Evolutionary conservation across 2,888 invertebrate genomes (phyloP), one percentile per base, ranked within the genome.

Genomic region (Ellobium chinense): DNA sequence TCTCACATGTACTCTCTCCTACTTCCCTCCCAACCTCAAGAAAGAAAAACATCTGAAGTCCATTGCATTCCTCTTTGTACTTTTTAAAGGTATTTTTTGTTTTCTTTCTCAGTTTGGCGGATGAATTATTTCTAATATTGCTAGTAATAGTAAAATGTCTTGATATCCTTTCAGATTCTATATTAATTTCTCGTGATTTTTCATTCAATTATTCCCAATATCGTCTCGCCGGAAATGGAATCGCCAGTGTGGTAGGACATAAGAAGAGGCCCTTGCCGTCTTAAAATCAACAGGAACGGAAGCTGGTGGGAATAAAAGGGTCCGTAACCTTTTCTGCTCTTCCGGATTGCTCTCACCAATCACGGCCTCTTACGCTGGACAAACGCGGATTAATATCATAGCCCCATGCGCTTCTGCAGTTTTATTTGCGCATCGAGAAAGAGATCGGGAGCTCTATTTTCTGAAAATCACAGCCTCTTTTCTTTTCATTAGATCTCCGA

Each of bases 371-470:
- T 77, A 77, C 69, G 31, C 58, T 60, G 77, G 60, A 77, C 77
- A 77, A 77, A 69, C 77, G 77, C 69, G 77, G 77, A 77, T 77
- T 77, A 77, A 77, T 77, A 77, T 77, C 69, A 68, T 77, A 77
- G 24, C 77, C 31, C 69, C 58, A 21, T 69, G 60, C 58, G 68
- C 65, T 68, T 58, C 68, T 21, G 69, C 9, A 68, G 27, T 69
- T 68, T 39, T 77, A 77, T 77, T 77, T 77, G 69, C 69, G 62
- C 60, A 29, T 37, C 54, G 54, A 62, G 75, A 75, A 46, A 75
- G 80, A 69, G 75, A 80, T 62, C 74, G 66, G 62, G 68, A 70
- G 24, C 72, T 56, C 63, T 78, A 72, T 78, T 78, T 78, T 72
- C 78, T 65, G 78, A 78, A 70, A 63, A 63, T 78, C 78, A 56